A percentile compares a stretch with the other conserved stretches of the same genome.
Evolutionary conservation across 2,888 invertebrate genomes (phyloP).

Genomic region (Antheraea yamamai): DNA sequence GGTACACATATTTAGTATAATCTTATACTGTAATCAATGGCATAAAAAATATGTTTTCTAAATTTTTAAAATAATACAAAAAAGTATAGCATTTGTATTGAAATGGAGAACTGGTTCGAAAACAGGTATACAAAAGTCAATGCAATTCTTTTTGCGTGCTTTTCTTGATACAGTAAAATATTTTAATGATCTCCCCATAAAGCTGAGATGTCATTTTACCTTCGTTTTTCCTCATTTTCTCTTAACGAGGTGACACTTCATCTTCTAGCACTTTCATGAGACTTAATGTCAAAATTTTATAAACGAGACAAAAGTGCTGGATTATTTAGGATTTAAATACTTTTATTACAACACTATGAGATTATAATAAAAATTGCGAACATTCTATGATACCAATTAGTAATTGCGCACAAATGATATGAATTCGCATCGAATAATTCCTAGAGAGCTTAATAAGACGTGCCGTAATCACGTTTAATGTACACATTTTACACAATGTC

Average conservation of each 20-base stretch:
- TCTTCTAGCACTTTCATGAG: background rate
- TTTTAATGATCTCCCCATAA: background rate
- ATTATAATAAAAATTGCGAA: background rate
- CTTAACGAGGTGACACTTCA: background rate
- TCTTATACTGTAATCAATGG: too few relatives aligned
- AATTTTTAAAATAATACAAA: background rate
- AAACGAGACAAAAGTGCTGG: background rate
- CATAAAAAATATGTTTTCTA: too few relatives aligned
- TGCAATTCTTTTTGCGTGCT: background rate
- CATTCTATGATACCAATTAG: background rate
- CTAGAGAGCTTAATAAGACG: background rate
- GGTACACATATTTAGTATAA: too few relatives aligned
- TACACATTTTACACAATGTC: background rate
- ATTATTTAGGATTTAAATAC: background rate
- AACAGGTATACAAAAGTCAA: background rate
- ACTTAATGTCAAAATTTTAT: background rate
- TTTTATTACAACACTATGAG: background rate
- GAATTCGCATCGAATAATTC: background rate
- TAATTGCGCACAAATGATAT: background rate
- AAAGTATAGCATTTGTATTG: background rate
- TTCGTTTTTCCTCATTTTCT: background rate
- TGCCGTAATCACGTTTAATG: background rate
- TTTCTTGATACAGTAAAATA: background rate
- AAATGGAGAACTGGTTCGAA: background rate
- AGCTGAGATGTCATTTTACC: background rate